Conservation (phyloP, 1,140 invertebrate species). For the Lordiphosa stackelbergi region DNA sequence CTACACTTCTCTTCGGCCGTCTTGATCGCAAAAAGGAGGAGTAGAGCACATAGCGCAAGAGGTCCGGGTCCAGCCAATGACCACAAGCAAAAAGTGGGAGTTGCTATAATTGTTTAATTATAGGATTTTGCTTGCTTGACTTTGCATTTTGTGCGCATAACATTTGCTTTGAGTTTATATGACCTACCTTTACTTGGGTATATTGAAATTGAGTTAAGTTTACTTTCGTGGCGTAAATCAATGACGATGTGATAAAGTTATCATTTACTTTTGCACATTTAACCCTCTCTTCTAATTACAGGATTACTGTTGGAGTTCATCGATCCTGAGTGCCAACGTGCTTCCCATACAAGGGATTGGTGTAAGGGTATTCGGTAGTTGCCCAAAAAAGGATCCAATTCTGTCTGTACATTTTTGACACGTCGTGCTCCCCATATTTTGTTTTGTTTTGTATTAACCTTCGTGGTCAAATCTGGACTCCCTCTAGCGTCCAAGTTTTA, state of each 20-base stretch:
- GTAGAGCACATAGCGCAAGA: conserved; percentile 76
- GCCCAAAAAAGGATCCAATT: conserved; percentile 2
- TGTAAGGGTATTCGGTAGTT: conserved; percentile 20
- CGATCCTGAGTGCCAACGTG: too few relatives aligned
- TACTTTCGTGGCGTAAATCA: neutral
- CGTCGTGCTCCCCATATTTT: conserved; percentile 36
- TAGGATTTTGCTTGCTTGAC: conserved; percentile 76
- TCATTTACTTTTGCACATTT: neutral
- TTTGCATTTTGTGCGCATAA: conserved; percentile 75
- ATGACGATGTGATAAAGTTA: too few relatives aligned
- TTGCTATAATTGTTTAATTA: conserved; percentile 78
- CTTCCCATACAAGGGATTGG: neutral
- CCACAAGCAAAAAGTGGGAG: conserved; percentile 76
- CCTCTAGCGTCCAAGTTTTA: conserved; percentile 38
- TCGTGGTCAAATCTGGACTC: conserved; percentile 62
- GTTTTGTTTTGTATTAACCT: conserved; percentile 50
- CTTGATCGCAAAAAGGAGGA: conserved; percentile 76
- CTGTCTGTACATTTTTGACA: conserved; percentile 42
- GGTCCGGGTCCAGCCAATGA: conserved; percentile 50
- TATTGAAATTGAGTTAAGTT: neutral
- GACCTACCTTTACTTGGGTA: conserved; percentile 38
- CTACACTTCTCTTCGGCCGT: conserved; percentile 43
- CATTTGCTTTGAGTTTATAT: conserved; percentile 66
- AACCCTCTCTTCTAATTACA: conserved; percentile 2
- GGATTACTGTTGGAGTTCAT: too few relatives aligned